A percentile compares a stretch with the other conserved stretches of the same genome.
Conservation (phyloP, 2,113 vertebrate species). For the Capreolus pygargus region DNA sequence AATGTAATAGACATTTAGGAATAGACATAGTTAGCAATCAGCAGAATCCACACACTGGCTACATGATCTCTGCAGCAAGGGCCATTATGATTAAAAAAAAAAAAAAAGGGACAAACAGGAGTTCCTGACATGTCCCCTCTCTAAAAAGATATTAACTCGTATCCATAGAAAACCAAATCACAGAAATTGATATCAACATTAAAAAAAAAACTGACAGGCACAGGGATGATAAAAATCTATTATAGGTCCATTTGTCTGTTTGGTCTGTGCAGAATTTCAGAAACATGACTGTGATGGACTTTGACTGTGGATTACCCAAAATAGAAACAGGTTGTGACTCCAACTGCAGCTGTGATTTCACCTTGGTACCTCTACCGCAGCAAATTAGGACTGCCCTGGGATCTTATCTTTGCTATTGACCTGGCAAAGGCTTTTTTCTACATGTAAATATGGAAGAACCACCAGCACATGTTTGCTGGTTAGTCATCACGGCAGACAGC, state of each 20-base stretch:
- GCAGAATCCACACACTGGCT: not conserved
- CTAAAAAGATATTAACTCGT: not conserved
- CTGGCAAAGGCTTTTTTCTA: not conserved
- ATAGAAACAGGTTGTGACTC: not conserved
- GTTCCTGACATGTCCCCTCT: not conserved
- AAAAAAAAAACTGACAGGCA: not conserved
- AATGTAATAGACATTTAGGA: not conserved
- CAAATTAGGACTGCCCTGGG: not conserved
- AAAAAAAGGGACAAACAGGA: not conserved
- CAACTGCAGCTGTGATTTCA: not conserved
- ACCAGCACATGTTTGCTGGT: not conserved
- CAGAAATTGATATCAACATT: not conserved
- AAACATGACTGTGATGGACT: not conserved
- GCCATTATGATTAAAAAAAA: not conserved
- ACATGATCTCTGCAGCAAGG: not conserved
- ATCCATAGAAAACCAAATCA: not conserved
- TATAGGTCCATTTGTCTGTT: not conserved
- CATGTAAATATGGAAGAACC: not conserved
- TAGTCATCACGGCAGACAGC: not conserved
- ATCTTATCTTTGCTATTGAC: accelerated
- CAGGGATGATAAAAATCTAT: not conserved
- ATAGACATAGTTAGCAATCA: not conserved
- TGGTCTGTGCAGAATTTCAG: not conserved
- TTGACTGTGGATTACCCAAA: not conserved
- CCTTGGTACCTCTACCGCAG: not conserved